Evolutionary conservation across 2,113 vertebrate species (phyloP), one percentile per base, ranked within the genome.

Genomic region (Vidua chalybeata): DNA sequence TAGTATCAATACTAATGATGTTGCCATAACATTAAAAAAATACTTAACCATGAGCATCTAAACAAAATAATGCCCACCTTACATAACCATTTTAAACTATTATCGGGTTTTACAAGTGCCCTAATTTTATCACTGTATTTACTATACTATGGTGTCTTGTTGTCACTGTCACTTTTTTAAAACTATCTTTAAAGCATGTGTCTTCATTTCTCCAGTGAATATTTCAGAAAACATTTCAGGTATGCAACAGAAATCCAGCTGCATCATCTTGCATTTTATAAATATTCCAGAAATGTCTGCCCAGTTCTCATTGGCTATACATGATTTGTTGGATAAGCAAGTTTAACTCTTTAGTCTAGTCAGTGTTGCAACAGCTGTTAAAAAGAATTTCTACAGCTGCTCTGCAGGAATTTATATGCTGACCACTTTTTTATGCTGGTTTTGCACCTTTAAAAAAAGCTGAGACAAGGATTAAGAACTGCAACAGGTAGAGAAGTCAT

Each of bases 361-460:
- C 83, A 93, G 90, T 84, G 84, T 92, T 96, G 93, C 37, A 97
- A 95, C 97, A 98, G 97, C 96, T 98, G 98, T 97, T 97, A 93
- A 89, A 94, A 54, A 96, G 83, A 97, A 97, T 91, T 97, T 91
- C 93, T 78, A 95, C 98, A 98, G 97, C 93, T 98, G 98, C 90
- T 98, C 94, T 89, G 46, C 61, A 97, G 89, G 96, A 98, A 98
- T 98, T 96, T 95, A 94, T 93, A 62, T 95, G 94, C 87, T 92
- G 97, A 95, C 93, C 96, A 97, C 78, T 97, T 97, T 89, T 49
- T 97, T 89, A 92, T 96, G 95, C 89, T 86, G 84, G 23, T 72
- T 92, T 91, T 96, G 95, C 77, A 98, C 97, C 97, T 98, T 98
- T 96, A 95, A 84, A 95, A 96, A 97, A 96, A 98, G 96, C 95